Evolutionary conservation across 1,140 invertebrate species (phyloP).

Genomic region (Diorhabda sublineata): DNA sequence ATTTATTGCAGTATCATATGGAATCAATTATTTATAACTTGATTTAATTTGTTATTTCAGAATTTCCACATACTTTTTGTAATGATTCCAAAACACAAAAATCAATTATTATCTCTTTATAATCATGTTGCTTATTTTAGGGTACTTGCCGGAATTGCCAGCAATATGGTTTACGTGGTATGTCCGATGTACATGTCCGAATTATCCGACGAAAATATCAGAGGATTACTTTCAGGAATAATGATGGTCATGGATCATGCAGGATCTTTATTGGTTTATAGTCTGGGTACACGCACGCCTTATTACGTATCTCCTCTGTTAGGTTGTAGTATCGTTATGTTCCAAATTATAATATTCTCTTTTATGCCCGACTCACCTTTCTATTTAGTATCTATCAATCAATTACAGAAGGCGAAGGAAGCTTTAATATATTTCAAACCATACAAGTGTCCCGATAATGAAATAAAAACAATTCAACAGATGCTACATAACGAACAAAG

Average conservation of each 20-base stretch:
- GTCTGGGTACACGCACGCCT: conserved; percentile 10
- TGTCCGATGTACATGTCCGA: conserved; percentile 31
- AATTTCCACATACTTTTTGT: too few species aligned
- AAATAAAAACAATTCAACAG: not conserved
- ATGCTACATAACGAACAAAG: not conserved
- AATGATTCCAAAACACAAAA: too few species aligned
- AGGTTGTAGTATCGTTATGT: conserved; percentile 19
- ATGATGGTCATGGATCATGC: conserved; percentile 14
- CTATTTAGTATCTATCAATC: conserved; percentile 2
- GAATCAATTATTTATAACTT: too few species aligned
- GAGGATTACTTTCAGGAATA: conserved; percentile 15
- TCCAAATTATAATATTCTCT: conserved; percentile 16
- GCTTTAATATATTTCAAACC: conserved; percentile 46
- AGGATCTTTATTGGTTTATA: conserved; percentile 16
- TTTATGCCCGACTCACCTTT: conserved; percentile 18
- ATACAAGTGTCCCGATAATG: not conserved
- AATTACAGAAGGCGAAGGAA: conserved; percentile 48
- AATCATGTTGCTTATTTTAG: not conserved
- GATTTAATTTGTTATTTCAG: too few species aligned
- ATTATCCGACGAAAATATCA: conserved; percentile 23
- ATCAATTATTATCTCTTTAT: too few species aligned
- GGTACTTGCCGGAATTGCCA: conserved; percentile 27
- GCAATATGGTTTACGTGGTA: conserved; percentile 35
- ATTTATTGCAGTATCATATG: too few species aligned
- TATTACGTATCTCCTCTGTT: conserved; percentile 10